Conservation (phyloP, 2,113 vertebrate species). For the Phoxinus phoxinus region DNA sequence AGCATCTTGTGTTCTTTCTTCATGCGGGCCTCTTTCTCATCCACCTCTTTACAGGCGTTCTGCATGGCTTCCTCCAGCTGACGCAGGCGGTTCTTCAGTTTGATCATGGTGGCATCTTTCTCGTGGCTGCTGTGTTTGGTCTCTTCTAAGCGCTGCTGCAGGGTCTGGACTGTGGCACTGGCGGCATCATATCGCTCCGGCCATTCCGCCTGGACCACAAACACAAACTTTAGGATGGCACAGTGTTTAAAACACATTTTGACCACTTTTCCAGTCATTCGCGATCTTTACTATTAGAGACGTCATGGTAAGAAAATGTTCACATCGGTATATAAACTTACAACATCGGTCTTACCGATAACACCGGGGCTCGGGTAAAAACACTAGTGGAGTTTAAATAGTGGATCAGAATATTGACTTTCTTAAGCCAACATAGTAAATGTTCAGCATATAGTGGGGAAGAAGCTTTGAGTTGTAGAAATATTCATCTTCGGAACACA, state of each 20-base stretch:
- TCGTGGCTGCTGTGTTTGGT: slow-evolving; percentile 81
- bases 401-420: too few relatives aligned
- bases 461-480: not conserved
- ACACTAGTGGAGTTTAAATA: too few relatives aligned
- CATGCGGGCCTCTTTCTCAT: slow-evolving; percentile 82
- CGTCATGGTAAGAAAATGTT: too few relatives aligned
- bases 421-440: not conserved
- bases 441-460: not conserved
- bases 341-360: too few relatives aligned
- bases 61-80: slow-evolving; percentile 85
- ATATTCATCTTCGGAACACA: too few relatives aligned
- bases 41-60: slow-evolving; percentile 82
- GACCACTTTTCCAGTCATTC: not conserved
- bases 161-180: slow-evolving; percentile 74
- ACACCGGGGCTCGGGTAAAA: too few relatives aligned
- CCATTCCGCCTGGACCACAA: slow-evolving; percentile 82
- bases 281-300: not conserved
- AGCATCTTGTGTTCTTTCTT: slow-evolving; percentile 91
- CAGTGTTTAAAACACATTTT: not conserved
- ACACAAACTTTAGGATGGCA: not conserved
- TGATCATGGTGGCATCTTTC: slow-evolving; percentile 80
- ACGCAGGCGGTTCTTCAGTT: slow-evolving; percentile 76
- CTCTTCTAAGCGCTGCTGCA: slow-evolving; percentile 89
- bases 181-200: slow-evolving; percentile 80
- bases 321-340: too few relatives aligned